Conservation (phyloP, 2,888 invertebrate genomes). For the Bhutanitis thaidina region DNA sequence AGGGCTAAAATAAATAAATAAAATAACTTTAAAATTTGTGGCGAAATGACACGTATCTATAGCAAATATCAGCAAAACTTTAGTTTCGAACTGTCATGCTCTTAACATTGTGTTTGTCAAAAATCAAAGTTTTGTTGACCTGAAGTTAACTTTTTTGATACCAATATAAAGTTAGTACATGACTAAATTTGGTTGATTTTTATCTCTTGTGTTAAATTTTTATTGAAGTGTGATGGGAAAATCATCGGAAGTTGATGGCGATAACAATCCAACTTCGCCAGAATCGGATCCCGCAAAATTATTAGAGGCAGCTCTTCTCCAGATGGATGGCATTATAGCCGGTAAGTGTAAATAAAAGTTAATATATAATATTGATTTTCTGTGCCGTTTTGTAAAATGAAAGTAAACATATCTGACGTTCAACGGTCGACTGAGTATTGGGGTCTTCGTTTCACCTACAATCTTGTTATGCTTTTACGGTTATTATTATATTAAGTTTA, state of each 20-base stretch:
- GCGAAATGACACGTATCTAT: slow-evolving; percentile 9
- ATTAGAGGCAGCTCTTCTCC: slow-evolving; percentile 90
- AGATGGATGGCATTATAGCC: slow-evolving; percentile 94
- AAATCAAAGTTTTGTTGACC: slow-evolving; percentile 60
- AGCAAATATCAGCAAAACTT: slow-evolving; percentile 11
- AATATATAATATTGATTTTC: slow-evolving; percentile 8
- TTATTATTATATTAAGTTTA: no score
- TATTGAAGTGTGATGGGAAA: slow-evolving; percentile 62
- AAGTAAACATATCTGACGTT: slow-evolving; percentile 6
- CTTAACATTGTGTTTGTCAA: slow-evolving; percentile 22
- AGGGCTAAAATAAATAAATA: no score
- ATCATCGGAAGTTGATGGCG: slow-evolving; percentile 69
- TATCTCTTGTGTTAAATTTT: no score
- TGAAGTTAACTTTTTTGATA: slow-evolving; percentile 42
- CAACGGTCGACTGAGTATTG: slow-evolving; percentile 45
- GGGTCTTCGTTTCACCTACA: slow-evolving; percentile 35
- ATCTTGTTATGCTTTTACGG: no score
- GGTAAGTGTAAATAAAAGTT: slow-evolving; percentile 67
- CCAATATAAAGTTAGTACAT: background rate
- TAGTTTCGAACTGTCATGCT: slow-evolving; percentile 16
- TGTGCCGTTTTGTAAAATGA: background rate
- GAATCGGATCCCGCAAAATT: slow-evolving; percentile 93
- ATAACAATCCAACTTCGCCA: slow-evolving; percentile 71
- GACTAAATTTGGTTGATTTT: no score
- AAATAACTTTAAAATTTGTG: no score